Base-by-base conservation (phyloP, 2,113 vertebrate genomes). In the Xyliphius kryptos region DNA sequence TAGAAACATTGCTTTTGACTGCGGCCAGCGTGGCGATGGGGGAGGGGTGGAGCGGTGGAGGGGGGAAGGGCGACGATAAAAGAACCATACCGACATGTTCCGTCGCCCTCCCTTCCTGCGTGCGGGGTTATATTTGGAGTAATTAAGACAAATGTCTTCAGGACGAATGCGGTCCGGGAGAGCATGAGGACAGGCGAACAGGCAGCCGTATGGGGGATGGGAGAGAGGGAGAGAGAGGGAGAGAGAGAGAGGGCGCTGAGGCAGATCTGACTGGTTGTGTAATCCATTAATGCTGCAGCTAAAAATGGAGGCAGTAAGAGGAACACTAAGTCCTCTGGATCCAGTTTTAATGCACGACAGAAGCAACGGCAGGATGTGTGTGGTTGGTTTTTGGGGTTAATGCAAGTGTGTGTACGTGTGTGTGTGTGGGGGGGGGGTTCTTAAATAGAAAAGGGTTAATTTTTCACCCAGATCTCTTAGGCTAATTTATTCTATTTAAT, bases 211-310 rank as follows among this genome's bases (percentile, higher is more conserved):
- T 26, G 22, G 22, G 22, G 22, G 22, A 26, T 3, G 22, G 22
- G 10, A 41, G 16, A 44, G 54, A 56, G 46, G 52, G 54, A 14
- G 15, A 21, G 43, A 46, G 10, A 3, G 6, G 12, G 56, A 19
- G 67, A 17, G 20, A 10, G 36, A 62, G 46, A 59, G 54, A 44
- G 47, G 17, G 44, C 57, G 38, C 57, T 55, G 52, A 56, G 56
- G n/a, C n/a, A n/a, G n/a, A n/a, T n/a, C n/a, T n/a, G n/a, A n/a
- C n/a, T n/a, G n/a, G 38, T 61, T 56, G 52, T 61, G 56, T 56
- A 72, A 63, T 21, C 40, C 38, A 59, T 55, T 63, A 61, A 67
- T n/a, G 56, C 69, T 21, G 46, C 63, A 56, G 68, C 56, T 66
- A 71, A 71, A 56, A 56, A 56, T 22, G 46, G 60, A 61, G 26